Conservation (phyloP, 2,113 vertebrate species). For the Amblyopsis rosae region DNA sequence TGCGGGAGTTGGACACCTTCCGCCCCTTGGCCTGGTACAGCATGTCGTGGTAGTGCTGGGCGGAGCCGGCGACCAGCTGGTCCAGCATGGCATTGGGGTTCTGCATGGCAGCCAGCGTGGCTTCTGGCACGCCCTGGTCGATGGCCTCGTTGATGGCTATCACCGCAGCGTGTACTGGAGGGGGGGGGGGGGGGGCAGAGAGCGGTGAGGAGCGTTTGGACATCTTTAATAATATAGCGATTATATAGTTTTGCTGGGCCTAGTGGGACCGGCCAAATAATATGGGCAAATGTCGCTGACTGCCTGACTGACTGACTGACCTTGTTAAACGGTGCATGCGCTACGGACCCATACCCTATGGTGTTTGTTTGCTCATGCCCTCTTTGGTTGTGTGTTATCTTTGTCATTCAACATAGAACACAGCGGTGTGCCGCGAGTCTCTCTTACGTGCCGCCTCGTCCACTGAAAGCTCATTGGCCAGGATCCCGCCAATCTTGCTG, state of each 20-base stretch:
- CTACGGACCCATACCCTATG: no score
- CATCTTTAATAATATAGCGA: neutral
- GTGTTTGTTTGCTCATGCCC: no score
- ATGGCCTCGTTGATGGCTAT: constrained; percentile 98
- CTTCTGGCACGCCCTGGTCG: constrained; percentile 84
- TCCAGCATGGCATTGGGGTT: constrained; percentile 97
- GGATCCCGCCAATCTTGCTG: constrained; percentile 97
- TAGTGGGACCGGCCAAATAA: no score
- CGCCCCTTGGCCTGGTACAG: constrained; percentile 89
- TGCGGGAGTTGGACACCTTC: constrained; percentile 89
- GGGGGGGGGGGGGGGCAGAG: constrained; percentile 54
- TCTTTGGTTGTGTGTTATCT: no score
- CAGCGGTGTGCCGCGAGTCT: neutral
- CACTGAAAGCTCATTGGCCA: constrained; percentile 96
- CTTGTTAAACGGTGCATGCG: no score
- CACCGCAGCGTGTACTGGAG: constrained; percentile 93
- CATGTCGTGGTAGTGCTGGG: constrained; percentile 83
- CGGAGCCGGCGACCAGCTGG: constrained; percentile 78
- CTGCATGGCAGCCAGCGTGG: constrained; percentile 85
- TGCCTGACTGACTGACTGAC: no score
- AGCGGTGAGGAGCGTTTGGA: neutral
- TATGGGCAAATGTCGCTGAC: no score
- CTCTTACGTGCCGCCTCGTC: constrained; percentile 94
- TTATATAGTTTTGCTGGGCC: no score
- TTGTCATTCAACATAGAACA: no score